These are phyloP conservation scores for Eudemis profundana DNA, from an alignment of 2,888 invertebrate genomes.

Conservation along the genomic window DNA sequence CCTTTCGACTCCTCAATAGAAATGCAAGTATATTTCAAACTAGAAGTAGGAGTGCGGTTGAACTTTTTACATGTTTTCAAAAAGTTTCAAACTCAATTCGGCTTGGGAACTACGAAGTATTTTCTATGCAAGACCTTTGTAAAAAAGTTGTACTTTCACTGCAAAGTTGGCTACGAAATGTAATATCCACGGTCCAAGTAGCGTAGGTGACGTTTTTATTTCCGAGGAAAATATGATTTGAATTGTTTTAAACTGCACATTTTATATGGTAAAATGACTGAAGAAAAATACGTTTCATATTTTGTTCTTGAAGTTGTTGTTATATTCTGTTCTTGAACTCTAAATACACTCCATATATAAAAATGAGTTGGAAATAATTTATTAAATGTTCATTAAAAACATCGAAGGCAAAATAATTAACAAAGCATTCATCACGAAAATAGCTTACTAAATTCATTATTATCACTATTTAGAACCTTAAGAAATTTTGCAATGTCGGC, in stretches of 20 bases:
- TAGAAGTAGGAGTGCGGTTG: slow-evolving; percentile 25
- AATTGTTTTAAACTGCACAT: background rate
- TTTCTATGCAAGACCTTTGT: slow-evolving; percentile 22
- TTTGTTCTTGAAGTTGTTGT: no score
- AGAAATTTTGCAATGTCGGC: no score
- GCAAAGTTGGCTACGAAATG: slow-evolving; percentile 21
- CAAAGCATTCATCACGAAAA: no score
- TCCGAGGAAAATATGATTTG: background rate
- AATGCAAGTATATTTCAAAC: slow-evolving; percentile 27
- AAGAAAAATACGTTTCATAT: no score
- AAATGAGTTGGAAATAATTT: no score
- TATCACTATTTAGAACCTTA: no score
- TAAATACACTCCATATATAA: background rate
- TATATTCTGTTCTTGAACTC: background rate
- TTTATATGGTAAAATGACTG: background rate
- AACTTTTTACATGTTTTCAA: slow-evolving; percentile 38
- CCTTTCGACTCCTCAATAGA: slow-evolving; percentile 5
- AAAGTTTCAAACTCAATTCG: slow-evolving; percentile 41
- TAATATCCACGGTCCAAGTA: slow-evolving; percentile 18
- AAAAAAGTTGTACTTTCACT: slow-evolving; percentile 34
- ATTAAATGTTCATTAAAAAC: no score
- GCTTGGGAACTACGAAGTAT: slow-evolving; percentile 30
- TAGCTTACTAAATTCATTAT: no score
- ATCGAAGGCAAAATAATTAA: no score
- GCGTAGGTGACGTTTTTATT: background rate